Evolutionary conservation across 2,113 vertebrate species (phyloP).

Genomic region (Electrona antarctica): DNA sequence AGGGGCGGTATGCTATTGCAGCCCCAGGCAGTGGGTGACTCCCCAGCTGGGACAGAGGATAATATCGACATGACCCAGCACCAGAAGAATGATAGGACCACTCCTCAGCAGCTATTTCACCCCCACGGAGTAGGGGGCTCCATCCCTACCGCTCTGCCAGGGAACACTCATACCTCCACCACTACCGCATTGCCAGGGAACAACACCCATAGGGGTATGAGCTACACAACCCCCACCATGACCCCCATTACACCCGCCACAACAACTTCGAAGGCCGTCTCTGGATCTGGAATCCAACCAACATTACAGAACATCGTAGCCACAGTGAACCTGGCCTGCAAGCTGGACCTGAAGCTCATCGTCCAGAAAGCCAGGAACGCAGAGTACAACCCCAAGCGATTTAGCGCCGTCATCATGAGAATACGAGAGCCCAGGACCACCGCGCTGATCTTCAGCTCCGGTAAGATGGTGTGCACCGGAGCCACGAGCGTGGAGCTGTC

Average conservation of each 20-base stretch:
- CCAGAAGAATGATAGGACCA: too few relatives aligned
- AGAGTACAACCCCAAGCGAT: conserved; percentile 99
- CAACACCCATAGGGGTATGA: too few relatives aligned
- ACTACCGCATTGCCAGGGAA: too few relatives aligned
- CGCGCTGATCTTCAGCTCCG: conserved; percentile 96
- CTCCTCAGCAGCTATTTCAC: too few relatives aligned
- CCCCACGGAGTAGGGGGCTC: too few relatives aligned
- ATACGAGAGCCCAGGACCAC: conserved; percentile 95
- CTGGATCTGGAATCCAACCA: conserved; percentile 87
- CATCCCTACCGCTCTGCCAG: too few relatives aligned
- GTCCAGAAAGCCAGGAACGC: conserved; percentile 94
- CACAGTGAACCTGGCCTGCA: conserved; percentile 94
- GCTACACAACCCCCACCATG: conserved; percentile 81
- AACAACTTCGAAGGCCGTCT: conserved; percentile 62
- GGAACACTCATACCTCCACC: too few relatives aligned
- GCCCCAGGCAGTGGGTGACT: too few relatives aligned
- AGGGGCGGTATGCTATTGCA: too few relatives aligned
- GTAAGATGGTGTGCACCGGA: conserved; percentile 98
- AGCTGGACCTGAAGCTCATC: conserved; percentile 94
- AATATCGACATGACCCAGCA: too few relatives aligned
- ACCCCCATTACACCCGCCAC: conserved; percentile 84
- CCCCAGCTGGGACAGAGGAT: too few relatives aligned
- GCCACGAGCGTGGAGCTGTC: conserved; percentile 98
- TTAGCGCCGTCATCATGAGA: conserved; percentile 97
- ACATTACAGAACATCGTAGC: conserved; percentile 96